Base-by-base conservation (phyloP, 2,888 invertebrate genomes). In the Dusona sp. region DNA sequence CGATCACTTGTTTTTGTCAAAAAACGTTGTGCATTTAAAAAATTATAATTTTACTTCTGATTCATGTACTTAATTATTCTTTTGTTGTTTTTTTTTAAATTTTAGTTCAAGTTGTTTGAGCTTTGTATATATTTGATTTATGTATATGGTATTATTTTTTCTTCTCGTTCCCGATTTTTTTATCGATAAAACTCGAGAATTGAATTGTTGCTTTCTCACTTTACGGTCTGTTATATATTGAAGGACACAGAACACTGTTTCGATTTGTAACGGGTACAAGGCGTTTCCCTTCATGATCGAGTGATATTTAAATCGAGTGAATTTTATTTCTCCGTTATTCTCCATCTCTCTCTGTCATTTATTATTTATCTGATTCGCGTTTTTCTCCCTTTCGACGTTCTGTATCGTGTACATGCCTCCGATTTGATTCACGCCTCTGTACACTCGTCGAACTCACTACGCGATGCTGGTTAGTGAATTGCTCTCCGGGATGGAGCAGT, bases 391-490 rank as follows among this genome's bases (percentile, higher is more conserved):
- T 11, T 79, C 64, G 42, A 57, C 25, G 25, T 61, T 29, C 13
- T 16, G 61, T 29, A 48, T 29, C 61, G 65, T 51, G 72, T 48
- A 42, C 25, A 61, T 72, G 33, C 54, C 45, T 57, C 29, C 45
- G 16, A 64, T 64, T 72, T 19, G 64, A 80, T 79, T 73, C 83
- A 61, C 83, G 75, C 78, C 77, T 82, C 54, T 77, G 82, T 79
- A 79, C 85, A 82, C 79, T 80, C 82, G 79, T 85, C 79, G 85
- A 85, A 85, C 85, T 85, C 85, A 82, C 82, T 36, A 48, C 19
- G 74, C 68, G 83, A 75, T 70, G 82, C 79, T 79, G 64, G 68
- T 61, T 77, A 79, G 79, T 38, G 57, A 75, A 77, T 86, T 64
- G 68, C 64, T 81, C 67, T 19, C 29, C 38, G 74, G 45, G n/a